Evolutionary conservation across 2,113 vertebrate species (phyloP).

Genomic region (Melospiza georgiana): DNA sequence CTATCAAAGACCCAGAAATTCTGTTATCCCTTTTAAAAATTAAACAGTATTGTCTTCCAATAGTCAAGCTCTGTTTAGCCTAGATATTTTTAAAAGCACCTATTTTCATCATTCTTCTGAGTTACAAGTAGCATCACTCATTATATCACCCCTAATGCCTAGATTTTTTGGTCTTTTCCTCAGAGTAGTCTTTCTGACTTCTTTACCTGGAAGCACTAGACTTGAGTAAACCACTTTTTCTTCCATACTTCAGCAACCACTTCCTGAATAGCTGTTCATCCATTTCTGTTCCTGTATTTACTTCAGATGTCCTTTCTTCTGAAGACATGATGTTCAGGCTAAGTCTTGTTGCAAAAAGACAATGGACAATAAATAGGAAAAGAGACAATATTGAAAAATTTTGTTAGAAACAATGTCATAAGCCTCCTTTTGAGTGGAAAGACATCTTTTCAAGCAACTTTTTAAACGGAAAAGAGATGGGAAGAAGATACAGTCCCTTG

Average conservation of each 20-base stretch:
- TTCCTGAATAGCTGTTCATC: background rate
- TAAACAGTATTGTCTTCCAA: background rate
- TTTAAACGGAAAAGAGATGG: background rate
- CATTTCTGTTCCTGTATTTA: background rate
- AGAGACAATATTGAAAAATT: background rate
- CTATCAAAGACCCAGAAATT: background rate
- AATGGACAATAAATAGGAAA: background rate
- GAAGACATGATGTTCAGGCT: background rate
- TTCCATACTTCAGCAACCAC: background rate
- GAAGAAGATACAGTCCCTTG: background rate
- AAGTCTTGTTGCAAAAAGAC: background rate
- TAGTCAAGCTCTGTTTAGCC: background rate
- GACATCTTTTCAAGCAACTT: background rate
- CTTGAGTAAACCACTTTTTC: background rate
- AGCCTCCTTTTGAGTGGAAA: background rate
- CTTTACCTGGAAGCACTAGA: background rate
- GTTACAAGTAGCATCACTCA: background rate
- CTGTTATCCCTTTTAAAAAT: background rate
- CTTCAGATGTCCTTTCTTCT: slow-evolving; percentile 5
- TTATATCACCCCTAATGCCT: background rate
- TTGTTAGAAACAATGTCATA: background rate
- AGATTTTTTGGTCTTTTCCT: background rate
- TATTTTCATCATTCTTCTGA: background rate
- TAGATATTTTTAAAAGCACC: background rate
- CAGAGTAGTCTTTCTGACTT: background rate